Base-by-base conservation (phyloP, 2,888 invertebrate species). In the Matsumyia berberina region DNA sequence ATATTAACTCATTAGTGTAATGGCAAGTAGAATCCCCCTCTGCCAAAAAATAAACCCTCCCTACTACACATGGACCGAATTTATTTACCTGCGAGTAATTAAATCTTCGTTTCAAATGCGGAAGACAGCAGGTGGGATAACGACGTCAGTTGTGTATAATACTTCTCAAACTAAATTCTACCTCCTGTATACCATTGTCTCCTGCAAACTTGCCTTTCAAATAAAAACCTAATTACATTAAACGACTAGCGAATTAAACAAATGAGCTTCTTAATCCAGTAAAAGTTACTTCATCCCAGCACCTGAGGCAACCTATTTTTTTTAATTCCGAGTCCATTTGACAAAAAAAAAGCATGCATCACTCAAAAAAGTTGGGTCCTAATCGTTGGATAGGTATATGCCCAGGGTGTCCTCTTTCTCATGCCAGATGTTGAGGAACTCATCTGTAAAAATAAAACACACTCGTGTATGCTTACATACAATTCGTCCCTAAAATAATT, bases 361-460 rank as follows among this genome's bases (percentile, higher is more conserved):
- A 35, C 19, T 37, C 55, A 37, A 35, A 37, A 55, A 55, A 19
- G 17, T 3, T 2, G 1, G 9, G 5, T 1, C 11, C 53, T 33
- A 53, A 33, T 53, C 53, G n/a, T n/a, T n/a, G n/a, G n/a, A n/a
- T n/a, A n/a, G n/a, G n/a, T n/a, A n/a, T n/a, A n/a, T n/a, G n/a
- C n/a, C n/a, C n/a, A n/a, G 7, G 44, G n/a, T 31, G 12, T 29
- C 8, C 24, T 0, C 19, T 8, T 31, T 1, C 9, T 12, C 11
- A 19, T 17, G 12, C 31, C 49, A 49, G 49, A 49, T 49, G 49
- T 2, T 17, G 15, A 9, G 33, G 33, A 8, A 31, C 19, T n/a
- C n/a, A n/a, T n/a, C 8, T 53, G 31, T 19, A 51, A 51, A 51
- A 19, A 33, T 33, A 53, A 53, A 53, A 17, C 15, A 35, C 35